Evolutionary conservation across 2,113 vertebrate genomes (phyloP).

Genomic region (Rhizomys pruinosus): DNA sequence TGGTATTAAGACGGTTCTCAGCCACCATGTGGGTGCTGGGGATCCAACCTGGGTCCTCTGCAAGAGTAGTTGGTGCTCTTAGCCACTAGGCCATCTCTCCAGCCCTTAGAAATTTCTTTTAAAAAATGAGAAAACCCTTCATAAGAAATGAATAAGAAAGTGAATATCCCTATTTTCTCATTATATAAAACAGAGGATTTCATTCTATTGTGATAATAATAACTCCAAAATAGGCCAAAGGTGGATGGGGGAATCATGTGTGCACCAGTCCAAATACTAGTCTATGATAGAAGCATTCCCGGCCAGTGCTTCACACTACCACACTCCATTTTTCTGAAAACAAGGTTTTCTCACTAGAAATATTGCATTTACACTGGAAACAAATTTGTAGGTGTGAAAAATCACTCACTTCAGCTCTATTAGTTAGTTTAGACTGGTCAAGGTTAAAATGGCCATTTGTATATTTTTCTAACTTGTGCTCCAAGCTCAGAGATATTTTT

Average conservation of each 20-base stretch:
- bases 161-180: conserved; percentile 53
- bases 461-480: conserved; percentile 59
- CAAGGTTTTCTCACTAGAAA: conserved; percentile 58
- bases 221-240: not conserved
- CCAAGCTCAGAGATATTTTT: conserved; percentile 44
- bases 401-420: conserved; percentile 40
- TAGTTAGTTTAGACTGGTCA: conserved; percentile 56
- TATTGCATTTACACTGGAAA: conserved; percentile 42
- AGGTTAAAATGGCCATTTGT: conserved; percentile 59
- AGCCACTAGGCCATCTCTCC: too few relatives aligned
- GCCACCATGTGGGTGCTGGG: too few relatives aligned
- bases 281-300: conserved; percentile 46
- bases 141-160: conserved; percentile 19
- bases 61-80: too few relatives aligned
- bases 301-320: conserved; percentile 10
- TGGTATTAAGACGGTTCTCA: too few relatives aligned
- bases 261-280: not conserved
- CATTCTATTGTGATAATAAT: conserved; percentile 26
- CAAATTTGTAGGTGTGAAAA: conserved; percentile 54
- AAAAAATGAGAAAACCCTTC: too few relatives aligned
- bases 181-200: conserved; percentile 30
- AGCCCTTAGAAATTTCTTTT: too few relatives aligned
- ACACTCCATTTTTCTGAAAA: conserved; percentile 27
- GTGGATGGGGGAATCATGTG: not conserved
- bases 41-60: too few relatives aligned